Conservation (phyloP, 2,113 vertebrate genomes). For the Uria aalge region DNA sequence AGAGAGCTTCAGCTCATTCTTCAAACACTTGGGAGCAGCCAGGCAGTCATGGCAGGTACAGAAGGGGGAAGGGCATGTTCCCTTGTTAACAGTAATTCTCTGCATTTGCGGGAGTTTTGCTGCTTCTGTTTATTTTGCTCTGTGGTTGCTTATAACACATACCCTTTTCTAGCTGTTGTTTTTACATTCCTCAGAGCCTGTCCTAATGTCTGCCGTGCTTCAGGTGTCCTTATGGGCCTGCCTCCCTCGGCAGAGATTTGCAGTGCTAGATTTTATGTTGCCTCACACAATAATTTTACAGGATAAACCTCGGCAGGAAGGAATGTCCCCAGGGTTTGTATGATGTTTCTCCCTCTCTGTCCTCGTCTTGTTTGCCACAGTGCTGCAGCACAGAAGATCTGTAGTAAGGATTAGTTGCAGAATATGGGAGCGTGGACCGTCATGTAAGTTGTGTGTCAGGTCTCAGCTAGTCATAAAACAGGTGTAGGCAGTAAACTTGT, state of each 20-base stretch:
- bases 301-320: background rate
- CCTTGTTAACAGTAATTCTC: background rate
- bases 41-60: constrained; percentile 95
- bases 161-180: background rate
- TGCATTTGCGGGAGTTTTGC: background rate
- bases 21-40: constrained; percentile 92
- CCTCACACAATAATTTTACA: background rate
- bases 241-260: background rate
- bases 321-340: background rate
- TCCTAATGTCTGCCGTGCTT: background rate
- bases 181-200: background rate
- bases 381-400: background rate
- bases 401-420: background rate
- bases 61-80: background rate
- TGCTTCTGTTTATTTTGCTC: constrained; percentile 18
- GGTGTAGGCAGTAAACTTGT: background rate
- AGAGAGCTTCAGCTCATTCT: constrained; percentile 95
- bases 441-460: background rate
- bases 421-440: background rate
- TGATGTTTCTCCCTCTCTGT: background rate
- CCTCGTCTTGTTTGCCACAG: background rate
- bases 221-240: background rate
- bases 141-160: background rate
- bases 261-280: background rate
- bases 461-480: background rate